A percentile compares a stretch with the other conserved stretches of the same genome.
Evolutionary conservation across 2,113 vertebrate genomes (phyloP).

Genomic region (Podilymbus podiceps): DNA sequence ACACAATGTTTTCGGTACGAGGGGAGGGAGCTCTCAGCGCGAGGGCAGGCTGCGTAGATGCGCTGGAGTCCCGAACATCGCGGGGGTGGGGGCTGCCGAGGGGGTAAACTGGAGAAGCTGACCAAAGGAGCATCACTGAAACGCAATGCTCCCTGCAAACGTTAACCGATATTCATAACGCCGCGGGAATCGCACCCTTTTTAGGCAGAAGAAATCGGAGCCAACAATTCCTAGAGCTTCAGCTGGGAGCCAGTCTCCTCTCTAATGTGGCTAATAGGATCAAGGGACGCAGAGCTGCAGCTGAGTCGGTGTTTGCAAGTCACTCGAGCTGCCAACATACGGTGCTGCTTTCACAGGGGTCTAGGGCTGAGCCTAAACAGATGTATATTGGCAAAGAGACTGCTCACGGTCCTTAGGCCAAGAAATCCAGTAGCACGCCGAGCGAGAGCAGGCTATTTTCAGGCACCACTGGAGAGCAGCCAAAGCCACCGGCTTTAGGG

Average conservation of each 20-base stretch:
- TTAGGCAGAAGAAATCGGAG: background rate
- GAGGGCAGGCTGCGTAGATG: background rate
- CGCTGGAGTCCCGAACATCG: background rate
- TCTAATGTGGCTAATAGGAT: background rate
- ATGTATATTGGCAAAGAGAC: background rate
- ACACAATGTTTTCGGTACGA: background rate
- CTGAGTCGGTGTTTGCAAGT: background rate
- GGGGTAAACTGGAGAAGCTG: background rate
- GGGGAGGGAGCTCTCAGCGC: background rate
- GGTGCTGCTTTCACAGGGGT: background rate
- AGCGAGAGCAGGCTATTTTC: constrained; percentile 14
- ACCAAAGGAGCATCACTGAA: background rate
- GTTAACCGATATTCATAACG: background rate
- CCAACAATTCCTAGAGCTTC: background rate
- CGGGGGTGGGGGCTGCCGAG: background rate
- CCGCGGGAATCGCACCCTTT: background rate
- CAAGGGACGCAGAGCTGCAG: background rate
- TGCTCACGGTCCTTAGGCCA: background rate
- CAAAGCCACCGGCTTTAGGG: background rate
- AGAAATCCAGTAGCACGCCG: constrained; percentile 17
- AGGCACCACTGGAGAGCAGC: background rate
- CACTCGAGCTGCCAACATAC: background rate
- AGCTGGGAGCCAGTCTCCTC: background rate
- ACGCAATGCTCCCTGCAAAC: background rate
- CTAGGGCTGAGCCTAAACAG: background rate